Conservation (phyloP, 2,113 vertebrate genomes). For the Pollachius pollachius region DNA sequence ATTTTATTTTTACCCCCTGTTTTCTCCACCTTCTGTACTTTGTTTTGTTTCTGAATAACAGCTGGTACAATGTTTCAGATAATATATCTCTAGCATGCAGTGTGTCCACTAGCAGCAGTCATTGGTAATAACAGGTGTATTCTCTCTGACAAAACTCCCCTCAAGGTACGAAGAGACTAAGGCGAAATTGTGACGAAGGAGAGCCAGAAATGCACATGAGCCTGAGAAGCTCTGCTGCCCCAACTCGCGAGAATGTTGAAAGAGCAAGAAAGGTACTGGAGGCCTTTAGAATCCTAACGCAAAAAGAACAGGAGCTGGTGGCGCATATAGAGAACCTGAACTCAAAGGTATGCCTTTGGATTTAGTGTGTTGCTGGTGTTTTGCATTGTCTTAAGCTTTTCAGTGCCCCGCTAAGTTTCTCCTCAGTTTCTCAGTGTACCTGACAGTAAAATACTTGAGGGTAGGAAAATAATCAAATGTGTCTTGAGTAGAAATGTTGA, state of each 20-base stretch:
- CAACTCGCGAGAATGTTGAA: conserved; percentile 64
- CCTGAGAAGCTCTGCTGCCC: too few relatives aligned
- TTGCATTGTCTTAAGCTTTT: too few relatives aligned
- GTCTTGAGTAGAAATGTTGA: not conserved
- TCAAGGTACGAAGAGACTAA: conserved; percentile 43
- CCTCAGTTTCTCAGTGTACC: not conserved
- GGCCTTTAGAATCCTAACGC: not conserved
- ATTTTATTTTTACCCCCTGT: too few relatives aligned
- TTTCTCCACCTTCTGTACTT: too few relatives aligned
- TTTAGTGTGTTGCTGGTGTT: not conserved
- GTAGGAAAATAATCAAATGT: too few relatives aligned
- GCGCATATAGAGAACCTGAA: conserved; percentile 76
- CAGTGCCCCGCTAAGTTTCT: too few relatives aligned
- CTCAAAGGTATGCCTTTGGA: conserved; percentile 72
- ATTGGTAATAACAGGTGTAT: conserved; percentile 55
- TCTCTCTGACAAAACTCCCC: conserved; percentile 36
- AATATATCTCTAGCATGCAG: conserved; percentile 42
- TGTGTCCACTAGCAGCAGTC: conserved; percentile 19
- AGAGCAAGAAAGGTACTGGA: conserved; percentile 71
- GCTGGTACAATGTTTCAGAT: not conserved
- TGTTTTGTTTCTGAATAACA: not conserved
- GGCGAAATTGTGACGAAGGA: too few relatives aligned
- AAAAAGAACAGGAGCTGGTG: not conserved
- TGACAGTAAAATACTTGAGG: not conserved
- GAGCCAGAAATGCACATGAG: too few relatives aligned